Base-by-base conservation (phyloP, 2,797 vertebrate genomes). In the Cuculus canorus region DNA sequence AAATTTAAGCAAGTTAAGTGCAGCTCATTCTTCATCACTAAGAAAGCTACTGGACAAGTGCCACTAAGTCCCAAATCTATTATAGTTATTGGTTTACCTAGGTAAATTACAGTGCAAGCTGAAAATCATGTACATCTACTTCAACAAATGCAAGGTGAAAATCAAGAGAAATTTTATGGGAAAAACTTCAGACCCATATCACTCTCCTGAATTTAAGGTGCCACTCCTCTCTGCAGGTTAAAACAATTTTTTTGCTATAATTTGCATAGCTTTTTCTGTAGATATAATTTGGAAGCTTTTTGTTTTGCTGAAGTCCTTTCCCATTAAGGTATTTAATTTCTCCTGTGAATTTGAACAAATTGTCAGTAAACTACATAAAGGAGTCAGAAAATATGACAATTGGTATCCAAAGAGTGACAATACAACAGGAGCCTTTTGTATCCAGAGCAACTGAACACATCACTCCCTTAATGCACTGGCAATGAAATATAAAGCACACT, bases 281-380 rank as follows among this genome's bases (percentile, higher is more conserved):
- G 54, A 35, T 4, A 24, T 76, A 66, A 57, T 37, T 56, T 37
- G 14, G 15, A 8, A 6, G 5, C 23, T 57, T 89, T 32, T 57
- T 30, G n/a, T 59, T 89, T 22, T 17, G 12, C 13, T 88, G 60
- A 73, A 66, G 65, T 7, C 48, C 43, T 91, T 91, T 79, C 28
- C 47, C 81, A 75, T 66, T 77, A 73, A 37, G 14, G 21, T 48
- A 75, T 75, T 77, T 95, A 66, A 91, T 94, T 94, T 90, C 61
- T 79, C 37, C 23, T 37, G 59, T 59, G 56, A 72, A 78, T 88
- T 35, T 82, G 37, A 88, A 79, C 2, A 28, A 4, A 54, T 95
- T 72, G 86, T 88, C 57, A 41, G 23, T 37, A 82, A 72, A 83
- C 81, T 87, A 87, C 37, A 48, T 28, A 94, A 86, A 87, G 77